Evolutionary conservation across 2,888 invertebrate species (phyloP), one percentile per base, ranked within the genome.

Genomic region (Scaptomyza parva): DNA sequence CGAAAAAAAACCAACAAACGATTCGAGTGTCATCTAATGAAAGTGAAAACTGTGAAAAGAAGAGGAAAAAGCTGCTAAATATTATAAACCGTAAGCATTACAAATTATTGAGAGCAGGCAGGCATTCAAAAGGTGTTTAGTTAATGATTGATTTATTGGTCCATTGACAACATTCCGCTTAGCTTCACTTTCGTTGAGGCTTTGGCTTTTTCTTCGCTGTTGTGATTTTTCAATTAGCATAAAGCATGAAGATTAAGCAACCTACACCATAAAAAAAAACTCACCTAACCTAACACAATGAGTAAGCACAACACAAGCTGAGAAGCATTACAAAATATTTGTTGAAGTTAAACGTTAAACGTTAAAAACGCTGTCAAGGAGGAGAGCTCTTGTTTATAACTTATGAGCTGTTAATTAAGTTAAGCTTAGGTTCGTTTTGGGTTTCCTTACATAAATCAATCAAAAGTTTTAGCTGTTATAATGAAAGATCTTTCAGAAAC

Each of bases 191-290:
- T 78, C 82, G 44, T 78, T 75, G 45, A 35, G 7, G 20, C n/a
- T n/a, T n/a, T n/a, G n/a, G n/a, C n/a, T n/a, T n/a, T n/a, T n/a
- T n/a, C n/a, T n/a, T n/a, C n/a, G n/a, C 17, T 69, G 67, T 59
- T 69, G 69, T 61, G 82, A 75, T 30, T 72, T 53, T 35, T 40
- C 67, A 81, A 78, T 78, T 78, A 78, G 78, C 82, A 76, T n/a
- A 4, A 30, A 6, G n/a, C 33, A 33, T 7, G 33, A 54, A 58
- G 28, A 45, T 70, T 70, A 22, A 47, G 37, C 54, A 63, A 67
- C 43, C 39, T 44, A 28, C 12, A 35, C 35, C n/a, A 6, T 18
- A 35, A 12, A 24, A 48, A 58, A 45, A 35, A 9, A n/a, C n/a
- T n/a, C n/a, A n/a, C n/a, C n/a, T n/a, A n/a, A n/a, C n/a, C n/a